A percentile compares a stretch with the other conserved stretches of the same genome.
These are phyloP conservation scores for Syngnathus rostellatus DNA, from an alignment of 2,797 vertebrate genomes.

Conservation along the genomic window DNA sequence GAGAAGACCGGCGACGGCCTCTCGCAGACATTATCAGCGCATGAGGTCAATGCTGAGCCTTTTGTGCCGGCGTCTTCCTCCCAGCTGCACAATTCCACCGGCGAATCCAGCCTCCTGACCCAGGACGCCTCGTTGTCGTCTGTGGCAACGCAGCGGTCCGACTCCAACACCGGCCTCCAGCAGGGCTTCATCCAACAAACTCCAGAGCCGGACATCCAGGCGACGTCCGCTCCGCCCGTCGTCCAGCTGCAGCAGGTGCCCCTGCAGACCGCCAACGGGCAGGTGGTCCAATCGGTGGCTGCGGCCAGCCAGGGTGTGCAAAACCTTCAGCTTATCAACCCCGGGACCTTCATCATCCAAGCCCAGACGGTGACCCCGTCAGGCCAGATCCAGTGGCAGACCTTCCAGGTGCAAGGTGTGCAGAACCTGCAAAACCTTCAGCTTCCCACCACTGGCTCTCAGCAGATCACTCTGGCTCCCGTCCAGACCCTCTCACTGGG, in stretches of 20 bases:
- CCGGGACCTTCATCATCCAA: conserved; percentile 98
- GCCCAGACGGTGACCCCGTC: conserved; percentile 96
- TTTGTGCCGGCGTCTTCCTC: conserved; percentile 95
- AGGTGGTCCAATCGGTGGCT: conserved; percentile 83
- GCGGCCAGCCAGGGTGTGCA: conserved; percentile 81
- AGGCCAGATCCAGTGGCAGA: conserved; percentile 99
- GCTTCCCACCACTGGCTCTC: conserved; percentile 88
- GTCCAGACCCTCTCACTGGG: conserved; percentile 95
- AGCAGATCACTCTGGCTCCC: conserved; percentile 96
- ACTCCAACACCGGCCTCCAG: conserved; percentile 77
- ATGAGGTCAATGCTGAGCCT: conserved; percentile 84
- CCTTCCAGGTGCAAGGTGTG: conserved; percentile 98
- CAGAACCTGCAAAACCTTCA: conserved; percentile 98
- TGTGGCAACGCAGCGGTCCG: conserved; percentile 71
- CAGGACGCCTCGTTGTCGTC: conserved; percentile 72
- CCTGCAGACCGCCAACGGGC: conserved; percentile 80
- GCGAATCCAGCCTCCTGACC: conserved; percentile 82
- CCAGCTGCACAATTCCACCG: conserved; percentile 81
- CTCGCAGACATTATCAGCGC: conserved; percentile 76
- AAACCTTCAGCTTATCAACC: conserved; percentile 95
- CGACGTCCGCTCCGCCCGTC: conserved; percentile 83
- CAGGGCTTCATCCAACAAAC: conserved; percentile 86
- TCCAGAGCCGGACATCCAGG: conserved; percentile 86
- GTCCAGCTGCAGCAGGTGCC: conserved; percentile 92
- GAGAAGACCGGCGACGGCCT: conserved; percentile 84